phyloP scores from a whole-genome alignment of 2,113 vertebrate species.

The Protobothrops mucrosquamatus region DNA sequence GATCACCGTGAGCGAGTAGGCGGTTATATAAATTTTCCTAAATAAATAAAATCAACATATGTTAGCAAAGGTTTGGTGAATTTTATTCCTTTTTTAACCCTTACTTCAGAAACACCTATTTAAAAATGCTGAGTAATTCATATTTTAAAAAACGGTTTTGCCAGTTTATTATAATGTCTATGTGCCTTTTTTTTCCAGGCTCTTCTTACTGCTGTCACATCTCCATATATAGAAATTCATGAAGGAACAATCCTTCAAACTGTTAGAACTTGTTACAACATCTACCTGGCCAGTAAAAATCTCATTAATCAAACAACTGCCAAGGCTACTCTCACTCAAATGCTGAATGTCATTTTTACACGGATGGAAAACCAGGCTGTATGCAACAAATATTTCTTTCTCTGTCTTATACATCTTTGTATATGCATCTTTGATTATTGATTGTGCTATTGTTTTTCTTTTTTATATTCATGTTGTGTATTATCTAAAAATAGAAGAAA shows the following conservation, averaged over 20 bases:
- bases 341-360: slow-evolving; percentile 97
- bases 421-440: slow-evolving; percentile 13
- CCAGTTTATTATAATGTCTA: not conserved
- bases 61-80: not conserved
- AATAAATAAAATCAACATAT: too few species aligned
- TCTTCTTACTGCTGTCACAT: slow-evolving; percentile 93
- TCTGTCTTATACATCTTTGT: not conserved
- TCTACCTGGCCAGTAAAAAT: slow-evolving; percentile 97
- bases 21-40: too few species aligned
- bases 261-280: slow-evolving; percentile 97
- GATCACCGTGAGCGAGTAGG: too few species aligned
- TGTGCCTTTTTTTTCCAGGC: slow-evolving; percentile 71
- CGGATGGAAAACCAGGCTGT: slow-evolving; percentile 97
- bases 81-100: not conserved
- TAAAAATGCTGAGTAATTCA: not conserved
- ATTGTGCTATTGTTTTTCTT: not conserved
- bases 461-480: not conserved
- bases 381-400: slow-evolving; percentile 55
- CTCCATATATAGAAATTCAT: slow-evolving; percentile 94
- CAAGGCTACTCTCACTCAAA: slow-evolving; percentile 96
- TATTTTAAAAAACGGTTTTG: not conserved
- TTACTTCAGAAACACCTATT: not conserved
- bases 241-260: slow-evolving; percentile 95
- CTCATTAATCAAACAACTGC: slow-evolving; percentile 99
- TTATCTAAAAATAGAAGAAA: not conserved